Base-by-base conservation (phyloP, 2,888 invertebrate species). In the Deroplatys truncata region DNA sequence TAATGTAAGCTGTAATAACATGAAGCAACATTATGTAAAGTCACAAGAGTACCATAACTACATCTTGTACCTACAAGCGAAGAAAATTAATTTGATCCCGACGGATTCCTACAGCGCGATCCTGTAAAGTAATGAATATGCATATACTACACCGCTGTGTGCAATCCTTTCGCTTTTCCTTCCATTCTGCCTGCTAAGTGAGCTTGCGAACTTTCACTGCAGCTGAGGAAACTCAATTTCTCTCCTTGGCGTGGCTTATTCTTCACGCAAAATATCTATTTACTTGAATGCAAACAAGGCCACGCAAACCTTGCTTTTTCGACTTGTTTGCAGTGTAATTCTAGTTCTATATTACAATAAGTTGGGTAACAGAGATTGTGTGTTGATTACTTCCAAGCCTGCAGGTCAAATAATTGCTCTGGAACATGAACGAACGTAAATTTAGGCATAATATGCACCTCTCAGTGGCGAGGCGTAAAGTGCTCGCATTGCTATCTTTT, bases 11-110 rank as follows among this genome's bases (percentile, higher is more conserved):
- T 83, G 87, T 87, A 87, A 87, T 83, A 87, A 87, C 87, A 87
- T 72, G 56, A 72, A 72, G 56, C 56, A 72, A 72, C 56, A 72
- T 72, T 72, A 72, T 72, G 56, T 72, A 72, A 72, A 72, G 56
- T 72, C 56, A 72, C 56, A 72, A 72, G 56, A 72, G 56, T 72
- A 25, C 56, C 56, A 72, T 72, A 72, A 72, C 56, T 72, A 72
- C 56, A 72, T 82, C 87, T 72, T 87, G 87, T 87, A 35, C 35
- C 82, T 86, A 86, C 86, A 87, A 87, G 87, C 83, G 87, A 87
- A 87, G 87, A 87, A 87, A 87, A 87, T 87, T 87, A 87, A 87
- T 87, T 87, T 87, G n/a, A 87, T 87, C 87, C 87, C 83, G 35
- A 82, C 35, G 29, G 87, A 31, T 28, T 87, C 56, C 20, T 72